Base-by-base conservation (phyloP, 2,888 invertebrate genomes). In the Rutpela maculata region DNA sequence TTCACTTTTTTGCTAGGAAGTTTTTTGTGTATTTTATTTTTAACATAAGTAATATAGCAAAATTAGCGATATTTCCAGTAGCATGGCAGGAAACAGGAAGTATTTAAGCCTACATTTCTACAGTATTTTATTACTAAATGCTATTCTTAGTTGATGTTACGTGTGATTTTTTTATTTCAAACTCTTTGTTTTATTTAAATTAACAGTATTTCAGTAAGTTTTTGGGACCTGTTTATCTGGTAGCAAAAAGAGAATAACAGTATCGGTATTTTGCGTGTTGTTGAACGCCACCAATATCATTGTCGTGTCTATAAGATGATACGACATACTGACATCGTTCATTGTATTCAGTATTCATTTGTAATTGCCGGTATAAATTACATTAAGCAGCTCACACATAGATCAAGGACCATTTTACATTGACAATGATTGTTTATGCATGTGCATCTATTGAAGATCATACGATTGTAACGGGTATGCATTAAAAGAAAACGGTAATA, bases 371-470 rank as follows among this genome's bases (percentile, higher is more conserved):
- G n/a, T 62, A 62, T 62, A 62, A 62, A 62, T 62, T 62, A 31
- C 62, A 62, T 62, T 26, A 62, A 26, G 62, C 26, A 62, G 62
- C 62, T 62, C 62, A 31, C 22, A 26, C 62, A 62, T 62, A 62
- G n/a, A 62, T 62, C 62, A 62, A 62, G 62, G 62, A 31, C 62
- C 19, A 62, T 62, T 62, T 62, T 62, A 26, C 31, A n/a, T 31
- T 62, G 62, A 62, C 26, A 62, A 31, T 62, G 62, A 62, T 62
- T 62, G 62, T 31, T 62, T 62, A 62, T 62, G 62, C n/a, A 62
- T 62, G 62, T 62, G 62, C 62, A 62, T 62, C 31, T 26, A 31
- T 62, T 62, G 62, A 62, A 62, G 62, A 62, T 26, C n/a, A 62
- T 31, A 31, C 31, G 31, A 22, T 31, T 62, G 26, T 22, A 62